Evolutionary conservation across 2,888 invertebrate species (phyloP).

Genomic region (Diarsia rubi): DNA sequence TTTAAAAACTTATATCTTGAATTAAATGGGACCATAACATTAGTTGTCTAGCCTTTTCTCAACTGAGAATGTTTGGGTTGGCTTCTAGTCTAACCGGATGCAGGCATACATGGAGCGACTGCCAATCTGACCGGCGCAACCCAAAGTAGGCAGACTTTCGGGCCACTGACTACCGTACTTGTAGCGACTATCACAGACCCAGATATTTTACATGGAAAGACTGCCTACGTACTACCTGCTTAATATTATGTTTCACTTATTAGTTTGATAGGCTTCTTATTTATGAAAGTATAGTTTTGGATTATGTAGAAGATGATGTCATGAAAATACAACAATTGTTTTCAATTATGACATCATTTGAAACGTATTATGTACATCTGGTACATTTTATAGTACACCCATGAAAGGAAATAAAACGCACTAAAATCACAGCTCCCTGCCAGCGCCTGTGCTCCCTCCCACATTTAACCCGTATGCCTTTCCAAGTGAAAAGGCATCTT

Average conservation of each 20-base stretch:
- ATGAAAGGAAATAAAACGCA: too few relatives aligned
- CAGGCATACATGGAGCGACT: not conserved
- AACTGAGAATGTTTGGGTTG: not conserved
- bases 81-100: not conserved
- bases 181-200: too few relatives aligned
- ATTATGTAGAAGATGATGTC: not conserved
- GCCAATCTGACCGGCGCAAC: too few relatives aligned
- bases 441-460: too few relatives aligned
- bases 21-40: too few relatives aligned
- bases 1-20: too few relatives aligned
- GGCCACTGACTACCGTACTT: too few relatives aligned
- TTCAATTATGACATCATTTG: not conserved
- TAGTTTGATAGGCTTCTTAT: not conserved
- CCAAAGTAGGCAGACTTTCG: too few relatives aligned
- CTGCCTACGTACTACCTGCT: not conserved
- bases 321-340: not conserved
- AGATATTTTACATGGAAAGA: not conserved
- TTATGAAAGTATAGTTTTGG: not conserved
- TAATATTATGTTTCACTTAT: not conserved
- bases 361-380: not conserved
- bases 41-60: not conserved
- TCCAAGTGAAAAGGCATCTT: too few relatives aligned
- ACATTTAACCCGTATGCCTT: too few relatives aligned
- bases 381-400: not conserved
- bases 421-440: too few relatives aligned